Base-by-base conservation (phyloP, 2,113 vertebrate genomes). In the Xyrauchen texanus region DNA sequence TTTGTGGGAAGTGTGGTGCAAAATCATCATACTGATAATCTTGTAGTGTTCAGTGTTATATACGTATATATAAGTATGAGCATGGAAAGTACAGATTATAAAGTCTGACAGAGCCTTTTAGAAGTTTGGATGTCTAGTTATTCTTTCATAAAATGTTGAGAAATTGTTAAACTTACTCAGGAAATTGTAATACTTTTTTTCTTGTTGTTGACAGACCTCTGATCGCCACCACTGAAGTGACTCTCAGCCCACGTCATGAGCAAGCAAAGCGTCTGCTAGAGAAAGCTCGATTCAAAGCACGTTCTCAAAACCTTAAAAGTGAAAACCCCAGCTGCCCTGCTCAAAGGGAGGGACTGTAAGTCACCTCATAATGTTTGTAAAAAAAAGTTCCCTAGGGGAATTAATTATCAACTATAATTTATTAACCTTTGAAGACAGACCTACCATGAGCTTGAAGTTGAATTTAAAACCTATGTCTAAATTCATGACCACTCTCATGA, bases 241-340 rank as follows among this genome's bases (percentile, higher is more conserved):
- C 90, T 82, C 91, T 94, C 89, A 98, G 95, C 79, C 92, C 94
- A 8, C 92, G 94, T 86, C 95, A 95, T 9, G 94, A 98, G 85
- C 94, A 97, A 87, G 95, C 94, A 86, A 97, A 95, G 88, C 94
- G 92, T 84, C 93, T 96, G 82, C 91, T 96, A 85, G 96, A 96
- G 87, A 90, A 89, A 49, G 95, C 95, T 16, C 92, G 96, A 67
- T 93, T 96, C 90, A 98, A 98, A 91, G 95, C 96, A 86, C 94
- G 93, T 47, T 95, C 93, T 51, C 93, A 87, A 86, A 95, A 94
- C 0, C 72, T 93, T 71, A 94, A 95, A 21, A 94, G 91, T 47
- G 95, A 93, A 85, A 93, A 92, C 8, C 89, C 92, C 82, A 86
- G 93, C 76, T 87, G 94, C 21, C 58, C 91, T 5, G 65, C 89